Conservation (phyloP, 2,888 invertebrate genomes). For the Hesperia comma region DNA sequence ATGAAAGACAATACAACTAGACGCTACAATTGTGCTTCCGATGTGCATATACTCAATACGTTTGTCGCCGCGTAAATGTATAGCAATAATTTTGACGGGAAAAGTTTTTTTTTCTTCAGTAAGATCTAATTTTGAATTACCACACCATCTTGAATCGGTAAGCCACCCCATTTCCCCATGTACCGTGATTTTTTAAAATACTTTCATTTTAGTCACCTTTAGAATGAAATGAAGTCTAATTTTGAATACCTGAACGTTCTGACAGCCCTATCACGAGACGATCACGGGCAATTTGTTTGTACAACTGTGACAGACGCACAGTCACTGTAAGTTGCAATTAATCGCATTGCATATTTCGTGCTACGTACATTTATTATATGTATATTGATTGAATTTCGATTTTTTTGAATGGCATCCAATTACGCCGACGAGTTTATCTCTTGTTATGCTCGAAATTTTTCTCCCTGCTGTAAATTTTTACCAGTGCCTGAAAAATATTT, state of each 20-base stretch:
- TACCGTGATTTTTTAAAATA: no score
- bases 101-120: no score
- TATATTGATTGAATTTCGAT: conserved; percentile 24
- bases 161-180: no score
- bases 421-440: conserved; percentile 11
- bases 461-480: not conserved
- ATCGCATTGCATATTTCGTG: conserved; percentile 41
- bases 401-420: conserved; percentile 24
- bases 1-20: no score
- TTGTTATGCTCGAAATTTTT: conserved; percentile 9
- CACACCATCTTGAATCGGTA: no score
- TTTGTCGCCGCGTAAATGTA: no score
- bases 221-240: not conserved
- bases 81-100: no score
- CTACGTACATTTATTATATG: conserved; percentile 23
- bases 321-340: conserved; percentile 52
- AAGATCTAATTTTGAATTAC: no score
- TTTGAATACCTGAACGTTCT: not conserved
- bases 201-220: no score
- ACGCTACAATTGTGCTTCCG: no score
- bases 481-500: not conserved
- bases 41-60: no score
- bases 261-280: conserved; percentile 25
- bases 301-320: conserved; percentile 67
- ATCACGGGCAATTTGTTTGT: conserved; percentile 68